phyloP scores from a whole-genome alignment of 2,888 invertebrate genomes.

The Coelinius sp. region DNA sequence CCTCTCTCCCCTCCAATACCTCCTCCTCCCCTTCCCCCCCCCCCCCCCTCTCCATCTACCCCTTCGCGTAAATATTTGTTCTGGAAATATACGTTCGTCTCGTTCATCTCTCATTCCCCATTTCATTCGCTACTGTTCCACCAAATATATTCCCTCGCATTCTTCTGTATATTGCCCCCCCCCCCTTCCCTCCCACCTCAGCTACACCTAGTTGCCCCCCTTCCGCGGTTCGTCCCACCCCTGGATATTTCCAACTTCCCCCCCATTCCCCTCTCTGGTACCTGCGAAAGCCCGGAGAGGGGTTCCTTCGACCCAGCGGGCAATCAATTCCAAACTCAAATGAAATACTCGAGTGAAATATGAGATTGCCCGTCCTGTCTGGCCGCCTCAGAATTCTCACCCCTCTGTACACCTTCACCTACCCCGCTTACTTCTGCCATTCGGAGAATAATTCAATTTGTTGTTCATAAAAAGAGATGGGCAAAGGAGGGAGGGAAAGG shows the following conservation, averaged over 20 bases:
- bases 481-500: background rate
- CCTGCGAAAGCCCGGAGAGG: slow-evolving; percentile 36
- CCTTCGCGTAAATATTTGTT: slow-evolving; percentile 62
- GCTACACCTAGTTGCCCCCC: background rate
- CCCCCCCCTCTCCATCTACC: slow-evolving; percentile 26
- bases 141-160: slow-evolving; percentile 35
- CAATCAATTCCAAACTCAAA: slow-evolving; percentile 58
- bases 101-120: slow-evolving; percentile 49
- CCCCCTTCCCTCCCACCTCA: background rate
- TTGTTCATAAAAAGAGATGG: slow-evolving; percentile 1
- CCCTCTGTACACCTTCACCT: background rate
- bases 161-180: slow-evolving; percentile 15
- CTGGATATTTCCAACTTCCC: background rate
- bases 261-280: slow-evolving; percentile 9
- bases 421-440: no score
- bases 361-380: slow-evolving; percentile 49
- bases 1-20: slow-evolving; percentile 11
- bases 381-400: slow-evolving; percentile 35
- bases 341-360: slow-evolving; percentile 57
- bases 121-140: slow-evolving; percentile 37
- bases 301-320: slow-evolving; percentile 49
- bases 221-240: background rate
- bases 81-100: slow-evolving; percentile 61
- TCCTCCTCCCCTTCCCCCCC: slow-evolving; percentile 3
- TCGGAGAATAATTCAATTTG: slow-evolving; percentile 6